Conservation (phyloP, 2,888 invertebrate species). For the Agrenia bidenticulata region DNA sequence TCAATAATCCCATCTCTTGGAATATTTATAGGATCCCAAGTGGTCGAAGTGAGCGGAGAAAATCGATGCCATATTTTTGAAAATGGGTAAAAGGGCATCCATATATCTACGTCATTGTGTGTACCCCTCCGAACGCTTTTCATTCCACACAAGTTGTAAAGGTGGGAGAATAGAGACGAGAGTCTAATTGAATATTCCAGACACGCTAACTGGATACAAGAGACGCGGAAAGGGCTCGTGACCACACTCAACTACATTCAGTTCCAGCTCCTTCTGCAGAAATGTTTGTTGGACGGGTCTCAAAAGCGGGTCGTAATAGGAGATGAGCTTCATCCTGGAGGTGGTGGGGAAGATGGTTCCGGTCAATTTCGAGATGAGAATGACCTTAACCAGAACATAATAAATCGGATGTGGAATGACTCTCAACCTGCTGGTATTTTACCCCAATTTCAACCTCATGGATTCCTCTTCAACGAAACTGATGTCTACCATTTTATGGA, state of each 20-base stretch:
- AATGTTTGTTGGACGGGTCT: constrained; percentile 32
- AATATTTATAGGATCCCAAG: constrained; percentile 33
- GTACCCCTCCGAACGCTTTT: neutral
- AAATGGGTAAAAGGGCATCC: constrained; percentile 36
- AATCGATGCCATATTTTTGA: constrained; percentile 39
- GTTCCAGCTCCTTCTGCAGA: constrained; percentile 46
- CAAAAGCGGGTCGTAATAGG: too few relatives aligned
- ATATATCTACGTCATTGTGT: neutral
- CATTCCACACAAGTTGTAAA: neutral
- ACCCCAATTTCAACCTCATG: constrained; percentile 3
- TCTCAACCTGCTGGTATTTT: neutral
- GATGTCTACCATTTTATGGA: constrained; percentile 19
- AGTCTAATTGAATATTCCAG: constrained; percentile 27
- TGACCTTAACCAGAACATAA: constrained; percentile 7
- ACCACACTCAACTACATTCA: constrained; percentile 44
- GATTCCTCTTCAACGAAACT: constrained; percentile 3
- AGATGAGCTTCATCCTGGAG: too few relatives aligned
- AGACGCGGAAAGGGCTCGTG: constrained; percentile 33
- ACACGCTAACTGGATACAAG: constrained; percentile 44
- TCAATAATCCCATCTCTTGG: neutral
- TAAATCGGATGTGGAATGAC: neutral
- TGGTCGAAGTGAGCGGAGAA: constrained; percentile 39
- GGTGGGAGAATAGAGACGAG: too few relatives aligned
- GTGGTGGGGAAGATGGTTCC: neutral
- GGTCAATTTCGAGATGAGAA: constrained; percentile 10